These are phyloP conservation scores for Erynnis tages DNA, from an alignment of 2,888 invertebrate species.

Conservation along the genomic window DNA sequence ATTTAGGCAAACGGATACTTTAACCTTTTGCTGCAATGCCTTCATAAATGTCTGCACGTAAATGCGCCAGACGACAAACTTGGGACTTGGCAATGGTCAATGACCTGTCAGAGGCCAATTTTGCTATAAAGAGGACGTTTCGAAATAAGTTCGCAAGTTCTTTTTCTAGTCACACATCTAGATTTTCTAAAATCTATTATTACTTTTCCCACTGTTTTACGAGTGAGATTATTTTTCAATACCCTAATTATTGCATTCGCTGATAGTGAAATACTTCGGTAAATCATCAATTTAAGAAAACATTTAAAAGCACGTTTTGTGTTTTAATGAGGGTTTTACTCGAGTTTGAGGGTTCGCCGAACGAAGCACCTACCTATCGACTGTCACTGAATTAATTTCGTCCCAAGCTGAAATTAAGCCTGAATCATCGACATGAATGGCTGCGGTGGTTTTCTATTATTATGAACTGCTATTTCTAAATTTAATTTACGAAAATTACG, in stretches of 20 bases:
- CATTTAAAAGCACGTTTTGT: too few relatives aligned
- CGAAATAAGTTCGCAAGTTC: constrained; percentile 4
- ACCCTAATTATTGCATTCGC: too few relatives aligned
- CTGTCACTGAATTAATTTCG: constrained; percentile 14
- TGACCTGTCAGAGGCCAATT: constrained; percentile 27
- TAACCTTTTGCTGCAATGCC: constrained; percentile 28
- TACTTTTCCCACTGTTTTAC: too few relatives aligned
- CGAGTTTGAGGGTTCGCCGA: too few relatives aligned
- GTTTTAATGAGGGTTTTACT: too few relatives aligned
- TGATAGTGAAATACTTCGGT: too few relatives aligned
- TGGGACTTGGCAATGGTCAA: constrained; percentile 27
- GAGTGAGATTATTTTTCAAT: too few relatives aligned
- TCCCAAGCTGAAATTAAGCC: constrained; percentile 24
- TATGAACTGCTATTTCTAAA: constrained; percentile 42
- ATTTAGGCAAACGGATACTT: constrained; percentile 18
- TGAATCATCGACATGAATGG: constrained; percentile 21
- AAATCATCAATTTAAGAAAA: too few relatives aligned
- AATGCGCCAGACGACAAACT: constrained; percentile 20
- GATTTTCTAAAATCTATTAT: too few relatives aligned
- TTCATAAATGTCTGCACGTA: constrained; percentile 21
- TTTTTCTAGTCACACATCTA: too few relatives aligned
- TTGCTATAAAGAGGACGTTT: constrained; percentile 18
- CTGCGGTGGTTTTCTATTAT: constrained; percentile 31
- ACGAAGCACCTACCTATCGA: too few relatives aligned
- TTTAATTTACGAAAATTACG: constrained; percentile 52